Conservation (phyloP, 64 coral and sea anemone genomes). For the Porites australiensis region DNA sequence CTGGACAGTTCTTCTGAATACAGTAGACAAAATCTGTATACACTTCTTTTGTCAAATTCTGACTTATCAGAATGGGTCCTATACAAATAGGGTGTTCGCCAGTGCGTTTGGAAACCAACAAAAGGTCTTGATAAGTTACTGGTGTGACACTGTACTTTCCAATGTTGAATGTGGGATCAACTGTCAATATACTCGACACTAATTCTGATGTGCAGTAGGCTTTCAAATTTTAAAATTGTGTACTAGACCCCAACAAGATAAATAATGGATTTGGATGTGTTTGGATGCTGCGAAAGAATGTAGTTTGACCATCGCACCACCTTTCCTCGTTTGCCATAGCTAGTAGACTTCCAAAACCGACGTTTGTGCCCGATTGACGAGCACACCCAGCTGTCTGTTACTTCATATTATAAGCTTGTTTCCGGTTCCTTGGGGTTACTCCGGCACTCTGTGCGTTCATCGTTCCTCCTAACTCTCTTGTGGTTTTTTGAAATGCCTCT, state of each 20-base stretch:
- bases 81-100: not conserved
- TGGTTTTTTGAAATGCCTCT: slow-evolving; percentile 49
- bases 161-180: slow-evolving; percentile 57
- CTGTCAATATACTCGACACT: slow-evolving; percentile 30
- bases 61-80: not conserved
- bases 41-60: not conserved
- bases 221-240: slow-evolving; percentile 55
- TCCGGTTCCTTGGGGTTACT: slow-evolving; percentile 13
- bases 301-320: not conserved
- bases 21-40: not conserved
- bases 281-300: slow-evolving; percentile 1
- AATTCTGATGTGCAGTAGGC: slow-evolving; percentile 54
- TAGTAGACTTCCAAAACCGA: too few relatives aligned
- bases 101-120: slow-evolving; percentile 40
- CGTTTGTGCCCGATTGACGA: not conserved
- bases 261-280: slow-evolving; percentile 25
- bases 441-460: slow-evolving; percentile 30
- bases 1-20: not conserved
- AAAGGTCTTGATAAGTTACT: slow-evolving; percentile 43
- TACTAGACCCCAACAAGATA: slow-evolving; percentile 16
- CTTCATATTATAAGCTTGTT: slow-evolving; percentile 44
- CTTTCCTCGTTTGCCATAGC: not conserved
- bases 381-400: not conserved
- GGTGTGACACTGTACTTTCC: slow-evolving; percentile 60
- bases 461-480: slow-evolving; percentile 23